A percentile compares a stretch with the other conserved stretches of the same genome.
Evolutionary conservation across 1,140 invertebrate species (phyloP).

Genomic region (Pseudomyrmex sp.): DNA sequence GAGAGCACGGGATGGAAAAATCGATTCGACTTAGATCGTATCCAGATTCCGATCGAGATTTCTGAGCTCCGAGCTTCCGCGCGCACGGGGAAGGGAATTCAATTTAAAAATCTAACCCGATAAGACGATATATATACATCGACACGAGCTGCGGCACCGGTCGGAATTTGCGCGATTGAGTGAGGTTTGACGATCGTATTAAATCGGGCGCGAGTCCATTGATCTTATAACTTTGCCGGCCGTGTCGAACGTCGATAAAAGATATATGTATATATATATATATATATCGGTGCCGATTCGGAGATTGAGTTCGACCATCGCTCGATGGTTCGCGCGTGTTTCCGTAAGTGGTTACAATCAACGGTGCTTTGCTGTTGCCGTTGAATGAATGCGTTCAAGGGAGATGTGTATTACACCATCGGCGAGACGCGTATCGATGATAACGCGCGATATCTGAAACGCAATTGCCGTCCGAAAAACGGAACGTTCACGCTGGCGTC

Average conservation of each 20-base stretch:
- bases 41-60: background rate
- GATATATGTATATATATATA: conserved; percentile 1
- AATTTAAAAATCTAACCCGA: conserved; percentile 55
- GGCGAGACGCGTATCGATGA: conserved; percentile 23
- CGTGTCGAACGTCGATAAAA: conserved; percentile 33
- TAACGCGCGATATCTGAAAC: conserved; percentile 53
- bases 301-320: conserved; percentile 34
- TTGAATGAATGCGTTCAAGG: conserved; percentile 20
- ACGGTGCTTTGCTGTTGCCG: conserved; percentile 33
- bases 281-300: conserved; percentile 1
- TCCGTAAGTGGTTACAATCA: conserved; percentile 47
- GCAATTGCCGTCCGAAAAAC: conserved; percentile 40
- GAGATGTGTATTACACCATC: background rate
- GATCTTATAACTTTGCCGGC: conserved; percentile 41
- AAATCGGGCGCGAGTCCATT: conserved; percentile 32
- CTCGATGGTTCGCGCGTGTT: conserved; percentile 27
- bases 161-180: conserved; percentile 17
- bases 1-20: background rate
- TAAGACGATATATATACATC: conserved; percentile 57
- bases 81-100: conserved; percentile 20
- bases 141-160: background rate
- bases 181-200: conserved; percentile 24
- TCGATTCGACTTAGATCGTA: conserved; percentile 30
- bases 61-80: conserved; percentile 1
- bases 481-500: conserved; percentile 42